phyloP scores from a whole-genome alignment of 2,888 invertebrate species.

The Sminthurides aquaticus region DNA sequence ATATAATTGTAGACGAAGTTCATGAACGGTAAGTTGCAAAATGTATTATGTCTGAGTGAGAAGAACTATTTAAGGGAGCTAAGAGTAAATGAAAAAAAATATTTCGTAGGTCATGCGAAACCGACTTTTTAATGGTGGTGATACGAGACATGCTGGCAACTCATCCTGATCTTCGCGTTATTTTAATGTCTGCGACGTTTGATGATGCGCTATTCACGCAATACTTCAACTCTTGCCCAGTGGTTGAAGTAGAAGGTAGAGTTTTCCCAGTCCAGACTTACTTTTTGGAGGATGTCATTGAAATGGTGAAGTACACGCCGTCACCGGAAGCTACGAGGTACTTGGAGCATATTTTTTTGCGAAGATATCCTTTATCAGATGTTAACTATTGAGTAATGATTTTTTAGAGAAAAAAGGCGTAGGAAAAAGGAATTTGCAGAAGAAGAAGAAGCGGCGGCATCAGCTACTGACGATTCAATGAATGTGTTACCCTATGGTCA shows the following conservation, averaged over 20 bases:
- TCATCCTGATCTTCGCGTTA: constrained; percentile 82
- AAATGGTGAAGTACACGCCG: constrained; percentile 75
- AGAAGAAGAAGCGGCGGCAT: constrained; percentile 53
- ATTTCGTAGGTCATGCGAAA: constrained; percentile 60
- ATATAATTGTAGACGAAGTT: constrained; percentile 96
- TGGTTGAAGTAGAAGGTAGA: constrained; percentile 82
- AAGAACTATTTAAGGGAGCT: neutral
- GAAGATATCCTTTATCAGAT: too few relatives aligned
- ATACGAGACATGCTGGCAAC: constrained; percentile 88
- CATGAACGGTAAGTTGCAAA: constrained; percentile 60
- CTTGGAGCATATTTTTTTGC: neutral
- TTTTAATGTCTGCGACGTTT: constrained; percentile 97
- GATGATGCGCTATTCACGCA: constrained; percentile 84
- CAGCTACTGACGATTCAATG: constrained; percentile 62
- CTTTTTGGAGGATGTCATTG: constrained; percentile 87
- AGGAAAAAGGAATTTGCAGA: constrained; percentile 54
- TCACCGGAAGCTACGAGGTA: constrained; percentile 54
- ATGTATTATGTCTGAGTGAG: neutral
- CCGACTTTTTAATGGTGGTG: constrained; percentile 90
- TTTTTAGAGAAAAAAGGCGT: too few relatives aligned
- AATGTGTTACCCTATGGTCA: constrained; percentile 55
- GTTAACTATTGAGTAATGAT: too few relatives aligned
- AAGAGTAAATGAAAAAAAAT: too few relatives aligned
- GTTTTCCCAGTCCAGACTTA: constrained; percentile 79
- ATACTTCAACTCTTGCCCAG: constrained; percentile 85